Conservation (phyloP, 37 sponge, comb jelly and placozoan species). For the Geodia barretti region DNA sequence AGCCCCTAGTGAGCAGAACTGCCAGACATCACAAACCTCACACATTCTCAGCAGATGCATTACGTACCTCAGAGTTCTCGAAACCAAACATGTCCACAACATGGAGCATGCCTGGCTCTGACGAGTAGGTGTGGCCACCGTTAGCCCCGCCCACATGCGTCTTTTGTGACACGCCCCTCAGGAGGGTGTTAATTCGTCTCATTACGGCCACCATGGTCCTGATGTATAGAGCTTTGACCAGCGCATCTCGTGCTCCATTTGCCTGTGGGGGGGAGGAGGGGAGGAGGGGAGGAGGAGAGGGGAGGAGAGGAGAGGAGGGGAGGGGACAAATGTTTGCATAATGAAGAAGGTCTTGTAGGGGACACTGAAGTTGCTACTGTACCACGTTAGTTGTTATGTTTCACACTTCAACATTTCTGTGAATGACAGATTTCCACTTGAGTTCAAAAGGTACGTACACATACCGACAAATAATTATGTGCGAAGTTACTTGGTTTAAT, state of each 20-base stretch:
- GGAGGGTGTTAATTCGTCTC: slow-evolving; percentile 76
- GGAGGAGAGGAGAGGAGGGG: slow-evolving; percentile 2
- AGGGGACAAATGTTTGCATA: not conserved
- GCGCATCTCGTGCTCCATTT: slow-evolving; percentile 83
- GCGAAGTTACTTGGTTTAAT: too few species aligned
- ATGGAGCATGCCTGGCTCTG: slow-evolving; percentile 4
- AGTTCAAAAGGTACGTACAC: not conserved
- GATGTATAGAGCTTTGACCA: slow-evolving; percentile 85
- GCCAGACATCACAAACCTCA: not conserved
- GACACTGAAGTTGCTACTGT: not conserved
- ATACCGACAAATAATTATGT: too few species aligned
- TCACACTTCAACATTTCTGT: not conserved
- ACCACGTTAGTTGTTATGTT: not conserved
- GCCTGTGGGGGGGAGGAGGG: slow-evolving; percentile 54
- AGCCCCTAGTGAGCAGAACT: not conserved
- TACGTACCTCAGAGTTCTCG: slow-evolving; percentile 62
- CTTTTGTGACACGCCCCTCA: slow-evolving; percentile 45
- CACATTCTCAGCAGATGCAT: not conserved
- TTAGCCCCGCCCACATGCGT: not conserved
- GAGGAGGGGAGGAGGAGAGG: slow-evolving; percentile 6
- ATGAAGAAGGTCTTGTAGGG: not conserved
- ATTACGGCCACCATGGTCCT: slow-evolving; percentile 83
- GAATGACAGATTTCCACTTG: too few species aligned
- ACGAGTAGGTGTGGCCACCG: not conserved
- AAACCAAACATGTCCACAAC: slow-evolving; percentile 84